Conservation (phyloP, 2,888 invertebrate genomes). For the Hypsopygia costalis region DNA sequence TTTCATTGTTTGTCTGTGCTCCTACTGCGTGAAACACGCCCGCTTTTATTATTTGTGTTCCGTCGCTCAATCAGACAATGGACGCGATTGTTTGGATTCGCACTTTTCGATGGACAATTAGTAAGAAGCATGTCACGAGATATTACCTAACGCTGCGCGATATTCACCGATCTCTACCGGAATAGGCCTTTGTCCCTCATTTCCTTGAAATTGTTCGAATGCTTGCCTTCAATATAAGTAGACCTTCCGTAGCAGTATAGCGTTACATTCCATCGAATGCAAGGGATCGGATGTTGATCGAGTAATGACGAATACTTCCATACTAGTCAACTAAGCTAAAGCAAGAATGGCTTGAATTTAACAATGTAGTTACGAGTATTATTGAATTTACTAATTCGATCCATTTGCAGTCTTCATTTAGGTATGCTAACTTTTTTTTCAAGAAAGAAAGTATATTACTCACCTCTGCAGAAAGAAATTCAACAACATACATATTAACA, state of each 20-base stretch:
- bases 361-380: too few species aligned
- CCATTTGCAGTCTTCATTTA: too few species aligned
- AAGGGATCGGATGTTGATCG: too few species aligned
- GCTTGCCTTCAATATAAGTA: not conserved
- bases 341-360: too few species aligned
- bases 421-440: too few species aligned
- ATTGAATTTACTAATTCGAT: too few species aligned
- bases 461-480: too few species aligned
- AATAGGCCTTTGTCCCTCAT: constrained; percentile 4
- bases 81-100: constrained; percentile 48
- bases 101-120: constrained; percentile 43
- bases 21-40: constrained; percentile 56
- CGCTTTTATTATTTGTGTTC: constrained; percentile 54
- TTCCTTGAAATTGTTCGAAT: constrained; percentile 6
- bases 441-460: too few species aligned
- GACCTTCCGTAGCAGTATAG: not conserved
- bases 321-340: too few species aligned
- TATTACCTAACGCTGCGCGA: constrained; percentile 22
- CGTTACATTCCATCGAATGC: not conserved
- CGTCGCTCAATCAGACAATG: constrained; percentile 48
- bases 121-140: constrained; percentile 45
- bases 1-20: constrained; percentile 57
- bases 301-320: too few species aligned
- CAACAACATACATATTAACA: too few species aligned
- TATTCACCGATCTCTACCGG: constrained; percentile 9